Base-by-base conservation (phyloP, 2,888 invertebrate genomes). In the Eurytoma californica region DNA sequence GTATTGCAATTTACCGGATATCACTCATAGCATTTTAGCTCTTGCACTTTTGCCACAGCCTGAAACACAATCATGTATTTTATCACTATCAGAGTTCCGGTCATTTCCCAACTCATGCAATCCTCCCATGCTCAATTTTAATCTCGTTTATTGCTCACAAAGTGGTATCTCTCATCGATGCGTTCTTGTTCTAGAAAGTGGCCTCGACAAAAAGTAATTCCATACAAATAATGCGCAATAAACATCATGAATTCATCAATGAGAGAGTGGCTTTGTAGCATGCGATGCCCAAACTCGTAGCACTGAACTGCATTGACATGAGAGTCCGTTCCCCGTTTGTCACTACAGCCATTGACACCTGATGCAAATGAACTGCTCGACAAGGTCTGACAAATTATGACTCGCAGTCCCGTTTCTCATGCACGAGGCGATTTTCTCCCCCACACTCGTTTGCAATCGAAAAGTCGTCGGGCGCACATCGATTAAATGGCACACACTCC, bases 11-110 rank as follows among this genome's bases (percentile, higher is more conserved):
- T 72, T 79, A 81, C 28, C 58, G 49, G 13, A 13, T 70, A 60
- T 76, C 63, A 76, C 65, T 81, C 79, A 81, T 81, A 81, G 69
- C 69, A 81, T 75, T 78, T 74, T 75, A 74, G 55, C 16, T 63
- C 39, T 67, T 55, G 51, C 30, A 68, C 61, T 67, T 30, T 65
- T 53, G 51, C 18, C n/a, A 57, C 13, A 65, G 47, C 70, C 80
- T 80, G 74, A 57, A 80, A 80, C 47, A 69, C 28, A 77, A 65
- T 24, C 69, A 77, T 77, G 14, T 18, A 14, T n/a, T 58, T 80
- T 80, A 80, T 68, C 72, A 65, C 57, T 57, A 66, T 67, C 39
- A 53, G 13, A 76, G 65, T 69, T 74, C 39, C 49, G 57, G n/a
- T 53, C 47, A 57, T 61, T 63, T 57, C 61, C 53, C 51, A 39